Percentiles rank a stretch among this genome's conserved stretches.
These are phyloP conservation scores for Acanthosepion lycidas DNA, from an alignment of 2,888 invertebrate species.

Conservation along the genomic window DNA sequence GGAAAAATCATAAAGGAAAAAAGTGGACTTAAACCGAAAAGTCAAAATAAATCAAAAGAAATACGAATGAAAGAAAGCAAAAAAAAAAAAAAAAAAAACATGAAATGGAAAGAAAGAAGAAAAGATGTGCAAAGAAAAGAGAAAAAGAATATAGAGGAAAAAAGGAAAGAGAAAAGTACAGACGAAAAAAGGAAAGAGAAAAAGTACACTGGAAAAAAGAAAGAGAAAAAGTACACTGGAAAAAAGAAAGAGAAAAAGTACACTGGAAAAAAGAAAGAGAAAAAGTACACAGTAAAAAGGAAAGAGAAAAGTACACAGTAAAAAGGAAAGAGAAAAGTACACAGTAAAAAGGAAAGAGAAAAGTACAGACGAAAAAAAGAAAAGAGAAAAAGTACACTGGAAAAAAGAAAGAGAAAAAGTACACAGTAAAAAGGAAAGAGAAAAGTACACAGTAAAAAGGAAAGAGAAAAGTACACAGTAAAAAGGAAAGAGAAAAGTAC, in stretches of 20 bases:
- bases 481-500: too few species aligned
- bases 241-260: neutral
- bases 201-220: neutral
- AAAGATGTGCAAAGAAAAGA: neutral
- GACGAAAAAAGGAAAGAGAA: neutral
- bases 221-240: neutral
- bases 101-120: neutral
- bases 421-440: neutral
- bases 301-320: neutral
- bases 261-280: too few species aligned
- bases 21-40: neutral
- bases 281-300: too few species aligned
- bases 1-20: neutral
- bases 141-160: neutral
- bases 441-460: neutral
- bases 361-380: neutral
- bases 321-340: neutral
- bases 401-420: neutral
- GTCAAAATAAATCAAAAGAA: neutral
- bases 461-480: too few species aligned
- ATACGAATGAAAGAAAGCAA: neutral
- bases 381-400: neutral
- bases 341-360: neutral
- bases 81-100: neutral
- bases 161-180: neutral